A percentile compares a stretch with the other conserved stretches of the same genome.
phyloP scores from a whole-genome alignment of 2,888 invertebrate genomes.

The Palloptera scutellata region DNA sequence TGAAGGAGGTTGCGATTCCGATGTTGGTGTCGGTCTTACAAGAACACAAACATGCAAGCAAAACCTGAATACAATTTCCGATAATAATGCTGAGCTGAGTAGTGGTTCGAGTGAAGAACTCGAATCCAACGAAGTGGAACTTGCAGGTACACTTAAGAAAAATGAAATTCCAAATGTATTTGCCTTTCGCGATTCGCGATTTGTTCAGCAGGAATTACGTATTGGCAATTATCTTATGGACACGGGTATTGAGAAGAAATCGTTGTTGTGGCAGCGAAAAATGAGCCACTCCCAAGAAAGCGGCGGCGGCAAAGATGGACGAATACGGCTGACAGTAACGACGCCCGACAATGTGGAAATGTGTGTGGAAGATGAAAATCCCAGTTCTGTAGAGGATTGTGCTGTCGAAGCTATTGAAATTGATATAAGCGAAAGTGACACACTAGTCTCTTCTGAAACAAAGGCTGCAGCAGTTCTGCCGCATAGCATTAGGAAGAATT shows the following conservation, averaged over 20 bases:
- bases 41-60: constrained; percentile 59
- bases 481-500: constrained; percentile 43
- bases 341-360: constrained; percentile 62
- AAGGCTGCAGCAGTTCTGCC: no score
- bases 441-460: no score
- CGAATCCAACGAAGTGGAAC: constrained; percentile 38
- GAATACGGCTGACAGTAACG: constrained; percentile 59
- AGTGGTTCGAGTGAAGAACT: constrained; percentile 36
- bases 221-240: constrained; percentile 63
- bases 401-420: constrained; percentile 60
- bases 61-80: constrained; percentile 52
- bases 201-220: constrained; percentile 62
- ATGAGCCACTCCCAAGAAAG: constrained; percentile 22
- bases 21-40: constrained; percentile 43
- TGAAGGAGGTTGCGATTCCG: background rate
- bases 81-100: constrained; percentile 38
- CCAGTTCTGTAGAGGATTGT: constrained; percentile 47
- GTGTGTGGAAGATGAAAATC: constrained; percentile 51
- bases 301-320: constrained; percentile 43
- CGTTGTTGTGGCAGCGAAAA: constrained; percentile 43
- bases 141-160: constrained; percentile 48
- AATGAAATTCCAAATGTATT: constrained; percentile 63
- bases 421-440: constrained; percentile 37
- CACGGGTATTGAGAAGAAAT: constrained; percentile 61
- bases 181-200: constrained; percentile 61